Conservation (phyloP, 2,113 vertebrate species). For the Chiloscyllium plagiosum region DNA sequence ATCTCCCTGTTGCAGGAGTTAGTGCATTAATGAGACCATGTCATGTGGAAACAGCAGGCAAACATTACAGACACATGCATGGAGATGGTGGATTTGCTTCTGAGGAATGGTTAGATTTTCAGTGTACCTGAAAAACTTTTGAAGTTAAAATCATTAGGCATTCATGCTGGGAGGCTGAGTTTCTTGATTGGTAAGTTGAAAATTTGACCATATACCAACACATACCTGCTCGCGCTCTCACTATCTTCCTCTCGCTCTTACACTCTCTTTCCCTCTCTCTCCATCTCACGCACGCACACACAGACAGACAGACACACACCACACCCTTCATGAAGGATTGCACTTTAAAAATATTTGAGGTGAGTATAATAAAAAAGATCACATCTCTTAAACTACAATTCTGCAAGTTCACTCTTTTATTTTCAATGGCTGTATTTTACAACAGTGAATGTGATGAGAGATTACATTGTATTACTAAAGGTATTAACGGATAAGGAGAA, state of each 20-base stretch:
- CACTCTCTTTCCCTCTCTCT: too few species aligned
- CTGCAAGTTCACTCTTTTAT: background rate
- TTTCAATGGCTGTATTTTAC: background rate
- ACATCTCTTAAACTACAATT: background rate
- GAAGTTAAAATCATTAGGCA: background rate
- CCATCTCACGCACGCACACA: too few species aligned
- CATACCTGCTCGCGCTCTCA: too few species aligned
- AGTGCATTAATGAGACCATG: background rate
- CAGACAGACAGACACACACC: too few species aligned
- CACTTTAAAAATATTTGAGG: background rate
- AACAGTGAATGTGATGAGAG: background rate
- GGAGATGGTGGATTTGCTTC: background rate
- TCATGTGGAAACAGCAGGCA: background rate
- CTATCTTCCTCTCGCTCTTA: too few species aligned
- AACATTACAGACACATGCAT: too few species aligned
- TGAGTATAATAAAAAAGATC: background rate
- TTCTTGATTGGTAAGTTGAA: background rate
- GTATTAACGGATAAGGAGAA: background rate
- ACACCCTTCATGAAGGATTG: background rate
- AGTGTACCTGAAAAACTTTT: too few species aligned
- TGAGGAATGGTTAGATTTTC: background rate
- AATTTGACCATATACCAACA: background rate
- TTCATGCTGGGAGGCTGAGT: background rate
- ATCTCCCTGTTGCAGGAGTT: background rate
- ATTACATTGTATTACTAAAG: background rate